Base-by-base conservation (phyloP, 2,888 invertebrate genomes). In the Chouioia cunea region DNA sequence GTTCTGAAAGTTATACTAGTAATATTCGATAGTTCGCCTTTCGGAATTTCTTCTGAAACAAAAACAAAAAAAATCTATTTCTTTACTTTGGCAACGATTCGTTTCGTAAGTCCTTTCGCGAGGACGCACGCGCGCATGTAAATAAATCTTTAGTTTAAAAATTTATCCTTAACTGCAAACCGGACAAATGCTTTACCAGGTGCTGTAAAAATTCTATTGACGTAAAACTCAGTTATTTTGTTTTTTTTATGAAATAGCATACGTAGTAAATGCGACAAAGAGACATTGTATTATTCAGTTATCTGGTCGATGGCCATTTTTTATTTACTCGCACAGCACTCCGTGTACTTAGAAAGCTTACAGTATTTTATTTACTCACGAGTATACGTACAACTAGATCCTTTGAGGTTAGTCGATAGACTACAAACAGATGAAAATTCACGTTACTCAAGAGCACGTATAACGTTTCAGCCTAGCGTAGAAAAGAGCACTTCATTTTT, bases 381-480 rank as follows among this genome's bases (percentile, higher is more conserved):
- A 4, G n/a, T n/a, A 6, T 27, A 27, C 6, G 27, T 27, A 27
- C 6, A 6, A 14, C 27, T 18, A 23, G 47, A 46, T 48, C 47
- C 54, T 65, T 54, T 65, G 56, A 56, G 4, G 56, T 56, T 47
- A 54, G 18, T 47, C 27, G 56, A 36, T 36, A 46, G 6, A 56
- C 18, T 15, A 15, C 46, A 44, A 63, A 63, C 20, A 50, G 36
- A 60, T 48, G 15, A 23, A 23, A 53, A 54, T n/a, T 0, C 22
- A 57, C 18, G 18, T 4, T 18, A 12, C n/a, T 16, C 12, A n/a
- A 8, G 3, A 36, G 15, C 10, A 8, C 50, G 6, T 27, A 6
- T 27, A 27, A 27, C 27, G 27, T 27, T 27, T 4, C 27, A 2
- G 2, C 6, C 3, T 27, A 16, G 36, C 36, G 15, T n/a, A n/a